phyloP scores from a whole-genome alignment of 2,888 invertebrate species.

The Onchidella celtica region DNA sequence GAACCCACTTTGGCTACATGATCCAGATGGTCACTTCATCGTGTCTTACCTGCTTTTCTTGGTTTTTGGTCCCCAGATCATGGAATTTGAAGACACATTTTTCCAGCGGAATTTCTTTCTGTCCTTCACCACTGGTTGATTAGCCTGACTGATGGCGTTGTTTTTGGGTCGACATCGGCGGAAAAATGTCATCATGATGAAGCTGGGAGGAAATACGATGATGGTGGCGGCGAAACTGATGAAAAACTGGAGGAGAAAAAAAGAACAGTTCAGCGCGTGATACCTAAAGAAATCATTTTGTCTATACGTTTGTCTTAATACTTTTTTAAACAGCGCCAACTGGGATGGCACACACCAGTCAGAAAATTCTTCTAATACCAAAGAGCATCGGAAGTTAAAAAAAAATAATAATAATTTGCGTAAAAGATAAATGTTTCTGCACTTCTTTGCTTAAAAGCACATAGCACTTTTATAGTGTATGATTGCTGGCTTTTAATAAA shows the following conservation, averaged over 20 bases:
- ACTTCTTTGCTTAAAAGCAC: no score
- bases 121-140: slow-evolving; percentile 69
- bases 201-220: slow-evolving; percentile 78
- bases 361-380: no score
- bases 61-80: slow-evolving; percentile 58
- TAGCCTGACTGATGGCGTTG: slow-evolving; percentile 71
- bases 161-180: slow-evolving; percentile 73
- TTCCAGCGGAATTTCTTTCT: slow-evolving; percentile 75
- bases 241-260: slow-evolving; percentile 67
- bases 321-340: no score
- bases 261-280: background rate
- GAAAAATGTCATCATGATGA: slow-evolving; percentile 78
- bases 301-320: background rate
- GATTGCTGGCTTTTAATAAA: no score
- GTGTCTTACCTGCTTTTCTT: slow-evolving; percentile 55
- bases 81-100: slow-evolving; percentile 64
- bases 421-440: no score
- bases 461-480: no score
- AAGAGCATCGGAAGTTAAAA: no score
- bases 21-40: no score
- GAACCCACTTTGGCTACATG: no score
- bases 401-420: no score
- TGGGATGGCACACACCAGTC: no score
- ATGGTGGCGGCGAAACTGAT: slow-evolving; percentile 77
- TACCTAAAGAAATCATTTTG: no score